Conservation (phyloP, 2,797 vertebrate genomes). For the Centroberyx gerrardi region DNA sequence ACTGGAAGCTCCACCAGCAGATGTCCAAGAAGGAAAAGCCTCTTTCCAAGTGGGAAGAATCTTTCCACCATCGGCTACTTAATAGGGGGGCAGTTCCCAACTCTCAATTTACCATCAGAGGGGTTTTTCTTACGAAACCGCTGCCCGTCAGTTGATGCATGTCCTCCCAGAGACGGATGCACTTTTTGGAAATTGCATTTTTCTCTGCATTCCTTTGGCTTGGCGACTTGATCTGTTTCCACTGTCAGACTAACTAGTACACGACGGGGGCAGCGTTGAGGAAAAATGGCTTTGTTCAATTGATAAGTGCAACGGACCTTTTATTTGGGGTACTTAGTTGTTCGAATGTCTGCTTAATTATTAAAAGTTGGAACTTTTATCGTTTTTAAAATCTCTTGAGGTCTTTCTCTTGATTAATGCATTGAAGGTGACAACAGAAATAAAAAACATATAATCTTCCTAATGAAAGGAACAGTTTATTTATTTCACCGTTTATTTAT, state of each 20-base stretch:
- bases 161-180: constrained; percentile 65
- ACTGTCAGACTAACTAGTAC: constrained; percentile 43
- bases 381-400: no score
- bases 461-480: no score
- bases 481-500: not conserved
- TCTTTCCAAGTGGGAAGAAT: constrained; percentile 93
- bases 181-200: constrained; percentile 88
- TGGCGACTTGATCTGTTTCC: constrained; percentile 70
- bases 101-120: constrained; percentile 88
- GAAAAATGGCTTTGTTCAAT: constrained; percentile 15
- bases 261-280: constrained; percentile 28
- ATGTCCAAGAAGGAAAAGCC: constrained; percentile 88
- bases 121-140: constrained; percentile 91
- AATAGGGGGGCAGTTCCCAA: constrained; percentile 95
- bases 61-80: constrained; percentile 93
- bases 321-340: not conserved
- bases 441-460: no score
- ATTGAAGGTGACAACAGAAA: no score
- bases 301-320: constrained; percentile 24
- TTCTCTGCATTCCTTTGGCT: constrained; percentile 88
- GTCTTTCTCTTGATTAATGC: no score
- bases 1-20: constrained; percentile 79
- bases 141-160: constrained; percentile 86
- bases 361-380: no score
- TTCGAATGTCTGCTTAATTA: not conserved